These are phyloP conservation scores for Naso thynnoides DNA, from an alignment of 2,797 vertebrate genomes.

Conservation along the genomic window DNA sequence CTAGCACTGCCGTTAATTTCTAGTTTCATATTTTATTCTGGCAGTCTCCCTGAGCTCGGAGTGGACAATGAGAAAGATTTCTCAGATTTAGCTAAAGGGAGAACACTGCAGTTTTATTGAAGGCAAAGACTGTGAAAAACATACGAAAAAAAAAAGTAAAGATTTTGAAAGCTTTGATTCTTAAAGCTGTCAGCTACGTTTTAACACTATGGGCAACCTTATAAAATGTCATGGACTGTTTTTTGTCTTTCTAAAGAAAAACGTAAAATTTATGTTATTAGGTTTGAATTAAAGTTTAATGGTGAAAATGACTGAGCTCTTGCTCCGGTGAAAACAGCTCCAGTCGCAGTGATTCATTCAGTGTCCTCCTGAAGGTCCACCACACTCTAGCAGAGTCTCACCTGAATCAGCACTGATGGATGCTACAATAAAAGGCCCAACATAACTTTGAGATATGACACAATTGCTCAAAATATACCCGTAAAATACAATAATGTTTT, in stretches of 20 bases:
- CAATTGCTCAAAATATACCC: constrained; percentile 28
- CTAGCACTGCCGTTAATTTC: constrained; percentile 52
- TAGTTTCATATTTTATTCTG: constrained; percentile 14
- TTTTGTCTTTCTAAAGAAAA: constrained; percentile 49
- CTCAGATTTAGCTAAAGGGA: constrained; percentile 17
- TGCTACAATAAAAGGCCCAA: constrained; percentile 20
- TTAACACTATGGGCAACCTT: constrained; percentile 37
- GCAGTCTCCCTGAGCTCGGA: constrained; percentile 31
- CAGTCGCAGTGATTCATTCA: constrained; percentile 10
- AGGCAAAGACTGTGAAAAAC: constrained; percentile 16
- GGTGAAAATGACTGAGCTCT: constrained; percentile 25
- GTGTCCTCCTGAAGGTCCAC: background rate
- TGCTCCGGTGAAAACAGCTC: background rate
- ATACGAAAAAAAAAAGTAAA: background rate
- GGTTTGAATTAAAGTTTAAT: constrained; percentile 51
- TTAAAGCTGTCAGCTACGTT: constrained; percentile 42
- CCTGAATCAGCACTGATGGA: constrained; percentile 12
- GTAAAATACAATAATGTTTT: constrained; percentile 50
- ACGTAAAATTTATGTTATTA: constrained; percentile 25
- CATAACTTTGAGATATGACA: constrained; percentile 28
- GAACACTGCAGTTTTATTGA: constrained; percentile 17
- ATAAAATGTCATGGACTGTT: constrained; percentile 51
- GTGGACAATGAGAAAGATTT: constrained; percentile 9
- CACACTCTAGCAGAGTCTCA: constrained; percentile 14
- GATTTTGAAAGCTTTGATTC: constrained; percentile 45